Evolutionary conservation across 2,113 vertebrate species (phyloP), one percentile per base, ranked within the genome.

Genomic region (Mesembrinibis cayennensis): DNA sequence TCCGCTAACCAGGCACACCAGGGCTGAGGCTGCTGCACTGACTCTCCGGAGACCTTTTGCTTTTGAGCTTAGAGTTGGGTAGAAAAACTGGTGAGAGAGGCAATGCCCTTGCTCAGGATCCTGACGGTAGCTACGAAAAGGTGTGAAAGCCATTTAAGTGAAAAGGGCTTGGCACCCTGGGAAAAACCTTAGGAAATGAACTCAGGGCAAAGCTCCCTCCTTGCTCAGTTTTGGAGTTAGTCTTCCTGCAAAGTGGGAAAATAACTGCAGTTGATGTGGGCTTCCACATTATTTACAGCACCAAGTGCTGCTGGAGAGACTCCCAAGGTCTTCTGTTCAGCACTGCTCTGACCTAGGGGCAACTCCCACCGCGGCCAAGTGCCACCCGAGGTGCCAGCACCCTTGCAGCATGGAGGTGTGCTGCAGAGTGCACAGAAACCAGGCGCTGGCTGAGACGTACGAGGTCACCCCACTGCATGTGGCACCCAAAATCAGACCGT

Each of bases 381-480:
- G 34, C 53, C 42, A n/a, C 32, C 22, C 5, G 2, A 81, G 56
- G 62, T 81, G 40, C 45, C 44, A 55, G 56, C 83, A 84, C 15
- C 52, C 59, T 16, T 25, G 36, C 52, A 45, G 34, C 47, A 6
- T 1, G 11, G 55, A 23, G 67, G 59, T 7, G 17, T 18, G 29
- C 49, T 36, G 45, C 40, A 36, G 45, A 40, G 29, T 1, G 7
- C 45, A 25, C 44, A 27, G 49, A 70, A 70, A 63, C n/a, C 0
- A 4, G 40, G 34, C 14, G 7, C 25, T 4, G 22, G 25, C 26
- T 38, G 26, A 13, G 36, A 16, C 1, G 2, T 22, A 47, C 1
- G 3, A 65, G 29, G 42, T 69, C 63, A 56, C 27, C 20, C 7
- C 26, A 16, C 16, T 59, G 44, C 29, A 66, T 2, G 15, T 20